phyloP scores from a whole-genome alignment of 2,113 vertebrate genomes.

The Sporophila hypoxantha region DNA sequence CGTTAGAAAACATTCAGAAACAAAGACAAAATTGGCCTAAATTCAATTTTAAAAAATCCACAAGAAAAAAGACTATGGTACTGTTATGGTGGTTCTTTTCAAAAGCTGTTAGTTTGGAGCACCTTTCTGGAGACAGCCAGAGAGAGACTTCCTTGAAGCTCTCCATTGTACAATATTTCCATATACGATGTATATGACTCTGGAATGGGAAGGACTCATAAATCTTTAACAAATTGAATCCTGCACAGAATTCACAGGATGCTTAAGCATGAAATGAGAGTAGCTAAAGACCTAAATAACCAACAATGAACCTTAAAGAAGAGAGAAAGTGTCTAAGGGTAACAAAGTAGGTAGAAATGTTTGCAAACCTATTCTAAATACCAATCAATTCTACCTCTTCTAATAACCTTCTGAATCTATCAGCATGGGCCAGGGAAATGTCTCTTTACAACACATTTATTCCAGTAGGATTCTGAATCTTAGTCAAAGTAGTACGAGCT shows the following conservation, averaged over 20 bases:
- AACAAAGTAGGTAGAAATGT: background rate
- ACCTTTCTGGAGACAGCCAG: background rate
- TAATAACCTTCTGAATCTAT: background rate
- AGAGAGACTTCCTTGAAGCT: background rate
- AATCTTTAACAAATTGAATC: slow-evolving; percentile 35
- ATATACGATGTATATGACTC: slow-evolving; percentile 9
- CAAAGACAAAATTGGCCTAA: background rate
- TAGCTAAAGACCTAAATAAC: background rate
- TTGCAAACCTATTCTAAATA: background rate
- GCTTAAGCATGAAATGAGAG: background rate
- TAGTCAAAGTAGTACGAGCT: background rate
- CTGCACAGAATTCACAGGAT: slow-evolving; percentile 3
- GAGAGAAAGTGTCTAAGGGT: background rate
- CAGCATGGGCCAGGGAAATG: background rate
- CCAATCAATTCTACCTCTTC: background rate
- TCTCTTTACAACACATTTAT: background rate
- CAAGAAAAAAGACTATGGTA: background rate
- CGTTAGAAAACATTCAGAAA: background rate
- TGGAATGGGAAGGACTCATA: slow-evolving; percentile 13
- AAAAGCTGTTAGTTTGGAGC: background rate
- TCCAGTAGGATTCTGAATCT: background rate
- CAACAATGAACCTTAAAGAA: background rate
- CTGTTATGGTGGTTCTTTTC: background rate
- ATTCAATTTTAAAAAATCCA: background rate
- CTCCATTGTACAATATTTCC: slow-evolving; percentile 18